phyloP scores from a whole-genome alignment of 1,140 invertebrate species.

The Sesamia nonagrioides region DNA sequence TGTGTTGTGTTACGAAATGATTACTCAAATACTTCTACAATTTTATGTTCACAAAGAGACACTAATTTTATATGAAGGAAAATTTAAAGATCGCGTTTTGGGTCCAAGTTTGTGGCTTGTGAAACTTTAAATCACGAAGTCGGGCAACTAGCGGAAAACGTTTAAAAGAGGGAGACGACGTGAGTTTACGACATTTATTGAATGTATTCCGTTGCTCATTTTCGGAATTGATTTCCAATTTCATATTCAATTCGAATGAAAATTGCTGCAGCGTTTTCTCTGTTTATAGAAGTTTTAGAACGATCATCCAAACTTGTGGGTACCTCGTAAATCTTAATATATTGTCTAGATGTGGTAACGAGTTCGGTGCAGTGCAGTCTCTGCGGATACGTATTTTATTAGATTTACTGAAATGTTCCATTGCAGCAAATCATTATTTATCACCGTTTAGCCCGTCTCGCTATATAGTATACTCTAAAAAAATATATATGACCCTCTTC shows the following conservation, averaged over 20 bases:
- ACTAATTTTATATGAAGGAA: conserved; percentile 13
- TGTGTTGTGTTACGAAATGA: neutral
- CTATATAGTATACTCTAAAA: conserved; percentile 20
- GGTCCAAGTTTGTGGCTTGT: conserved; percentile 19
- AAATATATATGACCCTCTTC: neutral
- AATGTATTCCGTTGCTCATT: conserved; percentile 40
- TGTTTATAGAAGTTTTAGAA: conserved; percentile 45
- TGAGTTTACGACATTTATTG: conserved; percentile 42
- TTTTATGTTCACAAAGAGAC: neutral
- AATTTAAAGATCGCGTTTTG: conserved; percentile 15
- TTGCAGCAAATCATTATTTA: conserved; percentile 86
- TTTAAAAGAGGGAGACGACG: conserved; percentile 32
- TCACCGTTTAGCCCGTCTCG: conserved; percentile 32
- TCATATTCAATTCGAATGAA: conserved; percentile 28
- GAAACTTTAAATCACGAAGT: conserved; percentile 34
- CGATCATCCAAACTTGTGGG: conserved; percentile 38
- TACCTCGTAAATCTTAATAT: conserved; percentile 82
- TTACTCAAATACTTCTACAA: neutral
- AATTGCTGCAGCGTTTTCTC: conserved; percentile 37
- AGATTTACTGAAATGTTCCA: conserved; percentile 87
- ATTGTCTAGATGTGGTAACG: conserved; percentile 86
- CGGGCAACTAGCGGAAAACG: conserved; percentile 27
- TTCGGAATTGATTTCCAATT: conserved; percentile 33
- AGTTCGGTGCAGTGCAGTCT: conserved; percentile 85
- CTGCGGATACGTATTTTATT: conserved; percentile 87